These are phyloP conservation scores for Drosophila parthenogenetica DNA, from an alignment of 2,888 invertebrate species.

Conservation along the genomic window DNA sequence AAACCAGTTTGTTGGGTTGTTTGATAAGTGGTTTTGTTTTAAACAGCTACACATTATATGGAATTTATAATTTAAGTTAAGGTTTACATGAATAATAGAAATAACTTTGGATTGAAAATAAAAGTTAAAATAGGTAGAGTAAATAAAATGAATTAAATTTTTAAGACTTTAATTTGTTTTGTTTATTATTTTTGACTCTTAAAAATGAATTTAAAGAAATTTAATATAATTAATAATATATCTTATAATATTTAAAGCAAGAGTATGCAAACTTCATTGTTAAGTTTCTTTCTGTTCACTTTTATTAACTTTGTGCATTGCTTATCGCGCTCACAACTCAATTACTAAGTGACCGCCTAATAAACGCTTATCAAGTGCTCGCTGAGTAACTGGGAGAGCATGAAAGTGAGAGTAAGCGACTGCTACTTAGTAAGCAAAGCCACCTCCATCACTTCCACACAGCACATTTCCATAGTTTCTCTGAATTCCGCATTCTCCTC, in stretches of 20 bases:
- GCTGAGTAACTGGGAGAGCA: background rate
- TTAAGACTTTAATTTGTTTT: too few species aligned
- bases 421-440: conserved; percentile 38
- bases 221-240: too few species aligned
- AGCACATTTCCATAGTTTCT: conserved; percentile 49
- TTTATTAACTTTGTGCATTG: conserved; percentile 9
- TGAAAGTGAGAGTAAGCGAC: background rate
- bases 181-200: too few species aligned
- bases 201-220: too few species aligned
- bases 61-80: background rate
- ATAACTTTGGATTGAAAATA: too few species aligned
- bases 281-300: background rate
- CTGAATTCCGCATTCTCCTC: conserved; percentile 47
- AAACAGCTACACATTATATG: background rate
- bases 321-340: conserved; percentile 21
- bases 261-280: background rate
- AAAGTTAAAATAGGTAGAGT: too few species aligned
- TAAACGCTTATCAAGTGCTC: conserved; percentile 9
- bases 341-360: background rate
- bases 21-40: too few species aligned
- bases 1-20: background rate
- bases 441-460: conserved; percentile 54
- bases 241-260: too few species aligned
- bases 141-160: too few species aligned
- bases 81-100: too few species aligned